Conservation (phyloP, 2,797 vertebrate genomes). For the Liasis olivaceus region DNA sequence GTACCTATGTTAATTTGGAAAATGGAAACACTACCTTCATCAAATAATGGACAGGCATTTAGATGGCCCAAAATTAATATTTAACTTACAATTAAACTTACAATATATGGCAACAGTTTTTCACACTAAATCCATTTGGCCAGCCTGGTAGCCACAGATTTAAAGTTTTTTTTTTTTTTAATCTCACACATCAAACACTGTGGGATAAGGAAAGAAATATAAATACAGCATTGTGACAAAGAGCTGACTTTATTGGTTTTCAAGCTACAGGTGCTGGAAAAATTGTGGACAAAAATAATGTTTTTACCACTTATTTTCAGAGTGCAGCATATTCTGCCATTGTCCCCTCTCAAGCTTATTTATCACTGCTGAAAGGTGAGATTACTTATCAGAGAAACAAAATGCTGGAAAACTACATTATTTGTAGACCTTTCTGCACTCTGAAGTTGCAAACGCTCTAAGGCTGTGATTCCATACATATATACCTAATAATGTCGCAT, state of each 20-base stretch:
- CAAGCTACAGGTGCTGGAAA: slow-evolving; percentile 36
- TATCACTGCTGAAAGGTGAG: slow-evolving; percentile 45
- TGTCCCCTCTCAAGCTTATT: slow-evolving; percentile 38
- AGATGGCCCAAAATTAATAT: slow-evolving; percentile 79
- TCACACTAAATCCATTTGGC: slow-evolving; percentile 80
- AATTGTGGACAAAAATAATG: slow-evolving; percentile 36
- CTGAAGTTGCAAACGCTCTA: slow-evolving; percentile 25
- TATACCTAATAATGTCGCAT: background rate
- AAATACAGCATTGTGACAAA: slow-evolving; percentile 67
- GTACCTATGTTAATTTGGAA: slow-evolving; percentile 47
- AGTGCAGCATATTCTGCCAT: slow-evolving; percentile 4
- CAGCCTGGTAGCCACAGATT: slow-evolving; percentile 85
- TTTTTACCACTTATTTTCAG: slow-evolving; percentile 42
- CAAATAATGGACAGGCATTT: slow-evolving; percentile 78
- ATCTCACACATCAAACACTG: slow-evolving; percentile 82
- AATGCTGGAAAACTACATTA: slow-evolving; percentile 35
- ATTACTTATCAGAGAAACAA: slow-evolving; percentile 42
- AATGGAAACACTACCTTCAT: slow-evolving; percentile 71
- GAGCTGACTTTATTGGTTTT: slow-evolving; percentile 53
- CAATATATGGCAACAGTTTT: slow-evolving; percentile 78
- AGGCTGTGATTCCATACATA: background rate
- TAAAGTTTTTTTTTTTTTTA: slow-evolving; percentile 79
- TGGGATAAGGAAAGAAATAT: slow-evolving; percentile 77
- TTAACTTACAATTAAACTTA: slow-evolving; percentile 70
- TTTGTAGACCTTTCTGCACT: slow-evolving; percentile 25